Evolutionary conservation across 1,140 invertebrate genomes (phyloP), one percentile per base, ranked within the genome.

Genomic region (Drosophila repletoides): DNA sequence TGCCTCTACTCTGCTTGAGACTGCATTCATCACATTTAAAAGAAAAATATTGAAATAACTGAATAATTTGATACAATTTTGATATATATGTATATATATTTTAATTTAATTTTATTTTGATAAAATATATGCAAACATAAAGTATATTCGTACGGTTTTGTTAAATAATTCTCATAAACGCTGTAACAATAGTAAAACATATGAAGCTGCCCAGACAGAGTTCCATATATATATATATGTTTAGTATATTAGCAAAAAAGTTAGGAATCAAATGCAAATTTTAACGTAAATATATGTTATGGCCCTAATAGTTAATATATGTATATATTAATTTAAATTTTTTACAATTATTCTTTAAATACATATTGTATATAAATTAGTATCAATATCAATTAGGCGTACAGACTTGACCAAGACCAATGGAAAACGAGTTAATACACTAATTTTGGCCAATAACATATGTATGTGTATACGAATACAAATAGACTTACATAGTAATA

Each of bases 71-170:
- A n/a, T n/a, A n/a, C n/a, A n/a, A n/a, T n/a, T n/a, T n/a, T n/a
- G n/a, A n/a, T n/a, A n/a, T n/a, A n/a, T n/a, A n/a, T 12, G 6
- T 21, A 33, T 3, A 7, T 21, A 10, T 28, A 60, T 2, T 41
- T 53, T 12, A 29, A 51, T 45, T 55, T 22, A 17, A 49, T 10
- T 79, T 65, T 34, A 36, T 66, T 66, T 38, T 31, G 65, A 73
- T 77, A 86, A 86, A 79, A 79, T 75, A 75, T 52, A 51, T 75
- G 63, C 55, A 87, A 72, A 76, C 46, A 76, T 79, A 56, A 68
- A 52, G 48, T 34, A 49, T 31, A 49, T 31, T 59, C 36, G 45
- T 65, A 58, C 41, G 5, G 12, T 41, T 45, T 45, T 43, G 31
- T 67, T 76, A 72, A 86, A 84, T 65, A 75, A 86, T 72, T 46